phyloP scores from a whole-genome alignment of 2,888 invertebrate genomes.

The Sarcophaga caerulescens region DNA sequence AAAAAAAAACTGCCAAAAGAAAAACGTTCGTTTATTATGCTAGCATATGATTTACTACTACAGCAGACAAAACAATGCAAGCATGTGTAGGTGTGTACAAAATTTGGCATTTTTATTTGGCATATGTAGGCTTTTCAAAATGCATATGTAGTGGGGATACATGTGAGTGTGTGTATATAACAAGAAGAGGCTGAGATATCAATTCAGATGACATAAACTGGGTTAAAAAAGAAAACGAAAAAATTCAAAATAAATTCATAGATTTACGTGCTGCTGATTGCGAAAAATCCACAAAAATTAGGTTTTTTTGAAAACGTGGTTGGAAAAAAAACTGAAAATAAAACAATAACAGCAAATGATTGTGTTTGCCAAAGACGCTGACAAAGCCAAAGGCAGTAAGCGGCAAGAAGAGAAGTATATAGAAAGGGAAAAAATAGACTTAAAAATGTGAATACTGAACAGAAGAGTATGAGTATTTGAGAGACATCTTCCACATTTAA shows the following conservation, averaged over 20 bases:
- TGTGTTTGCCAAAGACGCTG: constrained; percentile 34
- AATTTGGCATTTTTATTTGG: not conserved
- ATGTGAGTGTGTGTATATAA: not conserved
- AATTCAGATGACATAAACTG: constrained; percentile 55
- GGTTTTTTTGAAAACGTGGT: constrained; percentile 61
- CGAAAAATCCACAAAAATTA: constrained; percentile 72
- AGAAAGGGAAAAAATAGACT: too few relatives aligned
- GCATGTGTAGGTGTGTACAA: not conserved
- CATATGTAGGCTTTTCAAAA: not conserved
- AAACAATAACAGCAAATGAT: constrained; percentile 27
- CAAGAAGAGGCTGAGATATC: not conserved
- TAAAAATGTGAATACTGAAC: too few relatives aligned
- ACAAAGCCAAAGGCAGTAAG: not conserved
- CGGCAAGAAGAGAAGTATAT: too few relatives aligned
- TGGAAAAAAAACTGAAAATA: not conserved
- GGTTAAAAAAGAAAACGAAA: constrained; percentile 39
- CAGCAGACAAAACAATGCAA: too few relatives aligned
- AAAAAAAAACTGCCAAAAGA: not conserved
- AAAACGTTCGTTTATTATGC: not conserved
- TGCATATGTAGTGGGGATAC: not conserved
- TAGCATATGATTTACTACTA: too few relatives aligned
- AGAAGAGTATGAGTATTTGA: too few relatives aligned
- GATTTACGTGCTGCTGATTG: constrained; percentile 72
- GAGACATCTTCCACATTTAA: too few relatives aligned
- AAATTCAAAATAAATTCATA: constrained; percentile 68